Conservation (phyloP, 2,888 invertebrate species). For the Amblyteles armatorius region DNA sequence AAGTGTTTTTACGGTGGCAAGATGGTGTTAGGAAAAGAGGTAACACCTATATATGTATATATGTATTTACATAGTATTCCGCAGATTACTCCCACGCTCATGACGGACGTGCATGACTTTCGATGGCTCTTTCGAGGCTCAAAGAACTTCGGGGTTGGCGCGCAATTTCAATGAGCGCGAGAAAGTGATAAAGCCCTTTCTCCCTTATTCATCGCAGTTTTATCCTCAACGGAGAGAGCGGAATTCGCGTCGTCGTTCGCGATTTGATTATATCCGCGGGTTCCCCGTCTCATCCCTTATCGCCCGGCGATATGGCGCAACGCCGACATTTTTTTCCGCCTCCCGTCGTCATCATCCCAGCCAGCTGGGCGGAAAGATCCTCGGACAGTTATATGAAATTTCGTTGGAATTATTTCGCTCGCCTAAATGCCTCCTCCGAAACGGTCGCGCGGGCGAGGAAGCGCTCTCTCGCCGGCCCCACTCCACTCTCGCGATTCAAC, state of each 20-base stretch:
- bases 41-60: too few relatives aligned
- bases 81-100: background rate
- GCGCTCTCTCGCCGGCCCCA: conserved; percentile 21
- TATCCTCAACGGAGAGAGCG: background rate
- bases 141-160: background rate
- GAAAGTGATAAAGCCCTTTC: conserved; percentile 23
- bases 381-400: conserved; percentile 83
- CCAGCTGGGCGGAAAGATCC: conserved; percentile 42
- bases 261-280: conserved; percentile 41
- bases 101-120: conserved; percentile 3
- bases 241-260: conserved; percentile 19
- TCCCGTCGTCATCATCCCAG: background rate
- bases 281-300: conserved; percentile 3
- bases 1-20: background rate
- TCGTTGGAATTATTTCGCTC: conserved; percentile 82
- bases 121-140: background rate
- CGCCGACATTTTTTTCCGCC: background rate
- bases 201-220: conserved; percentile 9
- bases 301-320: conserved; percentile 1
- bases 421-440: conserved; percentile 73
- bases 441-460: conserved; percentile 33
- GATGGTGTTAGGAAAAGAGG: background rate
- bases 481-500: conserved; percentile 61
- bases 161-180: conserved; percentile 30
- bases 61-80: background rate